Percentiles rank a stretch among this genome's conserved stretches.
phyloP scores from a whole-genome alignment of 2,113 vertebrate species.

The Limnothrissa miodon region DNA sequence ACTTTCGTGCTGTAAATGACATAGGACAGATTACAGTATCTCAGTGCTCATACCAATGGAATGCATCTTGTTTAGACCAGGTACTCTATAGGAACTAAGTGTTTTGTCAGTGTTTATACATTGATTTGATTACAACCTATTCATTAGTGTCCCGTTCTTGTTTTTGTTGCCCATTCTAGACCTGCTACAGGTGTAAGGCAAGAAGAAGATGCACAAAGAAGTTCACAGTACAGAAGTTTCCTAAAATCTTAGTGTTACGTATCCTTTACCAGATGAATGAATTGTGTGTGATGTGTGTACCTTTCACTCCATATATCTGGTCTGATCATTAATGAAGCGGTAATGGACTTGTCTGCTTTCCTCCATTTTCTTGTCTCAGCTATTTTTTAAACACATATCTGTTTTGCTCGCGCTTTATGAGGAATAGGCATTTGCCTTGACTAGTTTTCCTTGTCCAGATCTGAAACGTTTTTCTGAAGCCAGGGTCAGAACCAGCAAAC shows the following conservation, averaged over 20 bases:
- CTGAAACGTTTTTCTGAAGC: slow-evolving; percentile 97
- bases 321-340: neutral
- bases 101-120: neutral
- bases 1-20: slow-evolving; percentile 4
- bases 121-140: neutral
- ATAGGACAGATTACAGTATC: neutral
- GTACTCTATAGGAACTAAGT: neutral
- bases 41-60: neutral
- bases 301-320: neutral
- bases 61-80: neutral
- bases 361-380: neutral
- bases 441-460: slow-evolving; percentile 68
- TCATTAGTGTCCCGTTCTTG: neutral
- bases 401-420: no score
- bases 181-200: slow-evolving; percentile 91
- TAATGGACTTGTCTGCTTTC: neutral
- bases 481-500: slow-evolving; percentile 91
- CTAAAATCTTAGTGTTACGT: slow-evolving; percentile 97
- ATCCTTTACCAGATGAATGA: slow-evolving; percentile 73
- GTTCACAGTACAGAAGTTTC: slow-evolving; percentile 96
- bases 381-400: no score
- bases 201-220: slow-evolving; percentile 95
- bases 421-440: slow-evolving; percentile 72
- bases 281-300: neutral
- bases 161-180: slow-evolving; percentile 68